A percentile compares a stretch with the other conserved stretches of the same genome.
Conservation (phyloP, 2,797 vertebrate genomes). For the Phataginus tetradactyla region DNA sequence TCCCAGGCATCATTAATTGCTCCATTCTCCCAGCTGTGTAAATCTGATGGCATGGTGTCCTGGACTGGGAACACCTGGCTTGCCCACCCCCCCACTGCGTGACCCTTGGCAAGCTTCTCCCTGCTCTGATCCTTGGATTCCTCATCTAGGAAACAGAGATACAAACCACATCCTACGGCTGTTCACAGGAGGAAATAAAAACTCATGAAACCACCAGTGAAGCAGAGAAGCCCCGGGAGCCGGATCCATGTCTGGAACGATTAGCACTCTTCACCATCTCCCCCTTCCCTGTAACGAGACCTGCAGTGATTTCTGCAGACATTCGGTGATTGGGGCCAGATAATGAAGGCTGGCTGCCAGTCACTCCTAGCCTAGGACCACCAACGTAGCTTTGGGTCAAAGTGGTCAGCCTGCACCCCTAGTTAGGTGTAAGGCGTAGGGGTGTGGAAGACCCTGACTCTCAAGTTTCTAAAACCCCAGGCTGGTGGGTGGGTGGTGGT, state of each 20-base stretch:
- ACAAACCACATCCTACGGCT: background rate
- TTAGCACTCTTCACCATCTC: background rate
- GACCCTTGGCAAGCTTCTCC: background rate
- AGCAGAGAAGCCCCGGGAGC: too few relatives aligned
- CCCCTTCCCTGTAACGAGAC: background rate
- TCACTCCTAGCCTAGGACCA: background rate
- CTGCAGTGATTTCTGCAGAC: background rate
- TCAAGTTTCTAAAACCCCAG: background rate
- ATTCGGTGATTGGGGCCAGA: background rate
- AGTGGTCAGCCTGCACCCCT: background rate
- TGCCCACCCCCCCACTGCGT: background rate
- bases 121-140: background rate
- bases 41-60: background rate
- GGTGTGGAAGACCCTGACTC: background rate
- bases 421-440: background rate
- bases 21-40: background rate
- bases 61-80: background rate
- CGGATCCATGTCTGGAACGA: rapidly evolving
- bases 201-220: rapidly evolving
- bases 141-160: background rate
- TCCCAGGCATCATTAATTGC: background rate
- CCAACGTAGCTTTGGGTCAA: background rate
- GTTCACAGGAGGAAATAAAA: background rate
- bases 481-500: background rate
- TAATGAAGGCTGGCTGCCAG: too few relatives aligned